Evolutionary conservation across 2,888 invertebrate species (phyloP), one percentile per base, ranked within the genome.

Genomic region (Ormyrus labotus): DNA sequence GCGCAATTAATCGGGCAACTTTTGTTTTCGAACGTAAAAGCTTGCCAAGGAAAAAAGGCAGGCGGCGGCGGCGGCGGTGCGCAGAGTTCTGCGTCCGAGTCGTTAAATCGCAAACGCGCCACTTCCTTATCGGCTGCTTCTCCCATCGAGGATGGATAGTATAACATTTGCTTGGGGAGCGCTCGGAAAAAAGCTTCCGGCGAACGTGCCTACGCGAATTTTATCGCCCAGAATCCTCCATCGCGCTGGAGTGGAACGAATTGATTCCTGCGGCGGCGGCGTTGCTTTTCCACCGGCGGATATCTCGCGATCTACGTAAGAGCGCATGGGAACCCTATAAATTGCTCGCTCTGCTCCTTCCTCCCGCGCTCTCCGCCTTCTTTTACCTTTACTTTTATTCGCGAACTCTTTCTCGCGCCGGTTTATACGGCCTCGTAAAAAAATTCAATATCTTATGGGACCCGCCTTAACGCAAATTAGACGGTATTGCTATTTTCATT

Each of bases 31-130:
- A 48, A 61, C 11, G 11, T 69, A 57, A 57, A 70, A 61, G 61
- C 50, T 19, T 19, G 13, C 65, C 9, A 11, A 5, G 34, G 11
- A 55, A 68, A 67, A 67, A 19, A 9, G 51, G 10, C 19, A 19
- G 19, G 19, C 19, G 19, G 19, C 19, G 19, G 19, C 19, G 19
- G 19, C 19, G 19, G 19, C 19, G 47, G 45, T 61, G 19, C 61
- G 47, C 19, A 19, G 19, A 19, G 19, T 19, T 19, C 19, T 19
- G 72, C 60, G 50, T 11, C 19, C 6, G 53, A 77, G 76, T 77
- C 76, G 70, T 77, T 70, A 69, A 77, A 77, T 70, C 48, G 69
- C 63, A 64, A 67, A 70, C 63, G 74, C 58, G 57, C 65, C 60
- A 45, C 70, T 78, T 71, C 60, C 71, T 78, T 78, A 71, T 78